Evolutionary conservation across 2,888 invertebrate species (phyloP).

Genomic region (Vesta saturnalis): DNA sequence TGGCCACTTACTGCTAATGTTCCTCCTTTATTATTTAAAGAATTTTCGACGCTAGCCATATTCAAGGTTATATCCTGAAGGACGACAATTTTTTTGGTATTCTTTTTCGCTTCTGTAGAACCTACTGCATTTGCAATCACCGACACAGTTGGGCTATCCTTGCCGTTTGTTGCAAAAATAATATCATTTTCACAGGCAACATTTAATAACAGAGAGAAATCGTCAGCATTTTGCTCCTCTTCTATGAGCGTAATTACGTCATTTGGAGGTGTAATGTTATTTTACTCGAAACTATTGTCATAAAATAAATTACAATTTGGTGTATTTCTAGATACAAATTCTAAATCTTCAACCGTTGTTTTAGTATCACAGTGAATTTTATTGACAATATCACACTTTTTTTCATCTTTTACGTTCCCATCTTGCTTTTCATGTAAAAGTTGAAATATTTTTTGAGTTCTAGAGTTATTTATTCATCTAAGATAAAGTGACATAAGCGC

Average conservation of each 20-base stretch:
- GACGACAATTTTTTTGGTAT: too few species aligned
- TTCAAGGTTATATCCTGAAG: neutral
- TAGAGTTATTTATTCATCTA: too few species aligned
- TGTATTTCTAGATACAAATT: neutral
- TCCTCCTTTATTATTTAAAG: neutral
- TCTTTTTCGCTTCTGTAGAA: neutral
- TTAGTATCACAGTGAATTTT: neutral
- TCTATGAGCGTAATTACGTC: neutral
- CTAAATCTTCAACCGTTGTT: neutral
- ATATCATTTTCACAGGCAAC: neutral
- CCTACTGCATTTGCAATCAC: neutral
- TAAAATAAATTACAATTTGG: too few species aligned
- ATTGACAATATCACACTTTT: neutral
- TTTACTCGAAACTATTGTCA: neutral
- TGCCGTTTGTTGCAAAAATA: neutral
- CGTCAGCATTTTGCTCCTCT: neutral
- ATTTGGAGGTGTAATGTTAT: neutral
- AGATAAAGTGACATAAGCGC: too few species aligned
- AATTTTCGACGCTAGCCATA: neutral
- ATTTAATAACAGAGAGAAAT: neutral
- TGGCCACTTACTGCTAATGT: too few species aligned
- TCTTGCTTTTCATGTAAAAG: neutral
- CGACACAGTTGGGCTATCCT: neutral
- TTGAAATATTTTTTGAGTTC: neutral
- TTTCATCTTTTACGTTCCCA: neutral